Evolutionary conservation across 2,113 vertebrate species (phyloP).

Genomic region (Polypterus senegalus): DNA sequence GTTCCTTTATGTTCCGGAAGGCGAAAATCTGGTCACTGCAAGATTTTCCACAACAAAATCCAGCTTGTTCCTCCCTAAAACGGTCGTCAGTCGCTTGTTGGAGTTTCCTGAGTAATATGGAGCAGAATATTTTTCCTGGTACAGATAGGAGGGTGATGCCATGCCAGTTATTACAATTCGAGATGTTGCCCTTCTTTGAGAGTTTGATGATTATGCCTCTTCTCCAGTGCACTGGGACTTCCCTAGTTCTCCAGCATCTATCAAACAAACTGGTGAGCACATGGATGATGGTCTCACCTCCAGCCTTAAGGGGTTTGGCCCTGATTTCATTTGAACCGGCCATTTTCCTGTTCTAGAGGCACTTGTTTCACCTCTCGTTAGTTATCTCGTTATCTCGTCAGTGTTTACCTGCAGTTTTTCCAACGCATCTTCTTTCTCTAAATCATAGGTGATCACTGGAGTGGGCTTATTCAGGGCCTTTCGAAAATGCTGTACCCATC

Average conservation of each 20-base stretch:
- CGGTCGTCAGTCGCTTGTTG: too few species aligned
- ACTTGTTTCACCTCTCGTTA: background rate
- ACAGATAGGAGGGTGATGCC: background rate
- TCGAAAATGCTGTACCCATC: conserved; percentile 8
- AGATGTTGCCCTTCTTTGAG: background rate
- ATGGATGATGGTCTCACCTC: background rate
- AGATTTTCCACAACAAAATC: too few species aligned
- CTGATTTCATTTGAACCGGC: conserved; percentile 2
- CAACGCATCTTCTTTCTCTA: conserved; percentile 5
- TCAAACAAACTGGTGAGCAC: background rate
- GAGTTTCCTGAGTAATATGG: too few species aligned
- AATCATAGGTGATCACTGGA: conserved; percentile 8
- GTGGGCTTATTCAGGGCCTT: background rate
- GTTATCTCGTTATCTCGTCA: conserved; percentile 3
- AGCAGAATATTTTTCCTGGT: background rate
- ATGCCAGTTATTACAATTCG: conserved; percentile 3
- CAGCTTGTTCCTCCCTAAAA: too few species aligned
- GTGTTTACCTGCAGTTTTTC: conserved; percentile 4
- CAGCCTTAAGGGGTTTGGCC: conserved; percentile 2
- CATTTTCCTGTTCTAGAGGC: conserved; percentile 3
- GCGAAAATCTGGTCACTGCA: too few species aligned
- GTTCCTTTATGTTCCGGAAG: too few species aligned
- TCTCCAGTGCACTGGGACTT: too few species aligned
- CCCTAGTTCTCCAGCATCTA: background rate
- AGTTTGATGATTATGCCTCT: conserved; percentile 3